phyloP scores from a whole-genome alignment of 2,888 invertebrate genomes.

The Euspilapteryx auroguttella region DNA sequence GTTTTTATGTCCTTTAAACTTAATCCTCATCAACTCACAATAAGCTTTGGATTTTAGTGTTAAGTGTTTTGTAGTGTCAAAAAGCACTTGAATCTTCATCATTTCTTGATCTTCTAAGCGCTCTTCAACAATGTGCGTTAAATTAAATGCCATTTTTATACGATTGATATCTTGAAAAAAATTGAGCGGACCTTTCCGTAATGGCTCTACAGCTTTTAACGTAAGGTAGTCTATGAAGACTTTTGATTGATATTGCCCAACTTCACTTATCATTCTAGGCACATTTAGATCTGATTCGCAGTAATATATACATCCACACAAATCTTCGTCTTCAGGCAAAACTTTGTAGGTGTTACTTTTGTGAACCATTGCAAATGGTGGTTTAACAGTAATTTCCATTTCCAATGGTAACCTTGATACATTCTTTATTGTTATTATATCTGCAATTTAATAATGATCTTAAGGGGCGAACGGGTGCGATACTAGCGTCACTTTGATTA shows the following conservation, averaged over 20 bases:
- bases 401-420: slow-evolving; percentile 49
- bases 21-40: slow-evolving; percentile 33
- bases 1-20: slow-evolving; percentile 45
- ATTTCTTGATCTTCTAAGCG: slow-evolving; percentile 38
- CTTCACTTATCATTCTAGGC: slow-evolving; percentile 19
- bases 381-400: slow-evolving; percentile 38
- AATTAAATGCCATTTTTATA: slow-evolving; percentile 41
- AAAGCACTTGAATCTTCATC: slow-evolving; percentile 44
- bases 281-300: slow-evolving; percentile 31
- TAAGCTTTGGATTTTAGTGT: slow-evolving; percentile 36
- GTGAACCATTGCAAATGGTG: slow-evolving; percentile 51
- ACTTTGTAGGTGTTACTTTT: slow-evolving; percentile 35
- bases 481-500: too few relatives aligned
- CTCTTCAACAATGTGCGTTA: slow-evolving; percentile 34
- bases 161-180: slow-evolving; percentile 46
- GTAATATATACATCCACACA: slow-evolving; percentile 40
- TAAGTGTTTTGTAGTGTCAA: slow-evolving; percentile 42
- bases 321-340: slow-evolving; percentile 21
- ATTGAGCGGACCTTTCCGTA: slow-evolving; percentile 24
- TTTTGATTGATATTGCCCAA: slow-evolving; percentile 21
- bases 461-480: too few relatives aligned
- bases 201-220: slow-evolving; percentile 27
- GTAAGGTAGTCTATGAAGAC: slow-evolving; percentile 37
- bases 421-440: slow-evolving; percentile 57
- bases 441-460: slow-evolving; percentile 33